phyloP scores from a whole-genome alignment of 2,113 vertebrate species.

The Corythaeola cristata region DNA sequence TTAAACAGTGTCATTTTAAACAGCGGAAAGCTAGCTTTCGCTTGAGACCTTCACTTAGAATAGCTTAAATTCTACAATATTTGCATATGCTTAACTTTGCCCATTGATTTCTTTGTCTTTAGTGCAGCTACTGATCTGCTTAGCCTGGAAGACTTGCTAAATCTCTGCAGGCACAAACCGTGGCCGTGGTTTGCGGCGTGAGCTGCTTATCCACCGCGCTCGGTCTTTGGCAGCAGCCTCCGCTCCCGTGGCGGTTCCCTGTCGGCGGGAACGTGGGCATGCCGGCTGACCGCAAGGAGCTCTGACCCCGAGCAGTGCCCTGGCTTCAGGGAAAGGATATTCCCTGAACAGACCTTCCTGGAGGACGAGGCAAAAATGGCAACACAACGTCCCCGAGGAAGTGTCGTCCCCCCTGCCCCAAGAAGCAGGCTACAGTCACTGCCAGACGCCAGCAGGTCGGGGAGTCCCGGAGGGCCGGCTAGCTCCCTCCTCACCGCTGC shows the following conservation, averaged over 20 bases:
- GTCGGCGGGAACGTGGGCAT: fast-evolving
- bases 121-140: neutral
- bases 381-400: neutral
- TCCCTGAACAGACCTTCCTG: neutral
- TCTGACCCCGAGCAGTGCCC: neutral
- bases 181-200: fast-evolving
- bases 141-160: fast-evolving
- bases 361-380: neutral
- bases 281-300: fast-evolving
- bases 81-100: neutral
- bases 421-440: neutral
- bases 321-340: neutral
- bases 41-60: neutral
- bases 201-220: fast-evolving
- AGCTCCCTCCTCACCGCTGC: neutral
- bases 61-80: neutral
- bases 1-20: neutral
- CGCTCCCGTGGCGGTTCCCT: neutral
- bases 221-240: neutral
- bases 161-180: neutral
- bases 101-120: fast-evolving
- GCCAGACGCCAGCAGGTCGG: neutral
- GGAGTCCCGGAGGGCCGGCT: neutral
- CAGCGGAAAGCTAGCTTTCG: neutral
- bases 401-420: neutral